Evolutionary conservation across 2,797 vertebrate genomes (phyloP), one percentile per base, ranked within the genome.

Genomic region (Orientallactaga sibirica): DNA sequence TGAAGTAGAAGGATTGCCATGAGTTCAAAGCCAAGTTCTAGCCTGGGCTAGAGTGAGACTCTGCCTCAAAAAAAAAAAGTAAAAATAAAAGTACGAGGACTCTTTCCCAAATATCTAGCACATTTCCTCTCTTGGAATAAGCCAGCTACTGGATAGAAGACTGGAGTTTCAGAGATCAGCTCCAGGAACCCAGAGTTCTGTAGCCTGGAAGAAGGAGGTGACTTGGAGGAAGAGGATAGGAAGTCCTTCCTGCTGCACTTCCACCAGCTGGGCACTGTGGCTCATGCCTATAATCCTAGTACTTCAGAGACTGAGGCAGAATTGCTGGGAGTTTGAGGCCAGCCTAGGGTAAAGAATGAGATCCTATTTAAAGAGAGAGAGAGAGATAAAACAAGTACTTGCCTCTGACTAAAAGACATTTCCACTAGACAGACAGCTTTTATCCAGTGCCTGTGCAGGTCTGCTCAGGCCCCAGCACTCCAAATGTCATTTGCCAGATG

Each of bases 171-270:
- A 2, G 41, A 77, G 29, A 70, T 9, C 3, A 55, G 15, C 19
- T 3, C 3, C 58, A 68, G 29, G 19, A 29, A 64, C 15, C 18
- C 15, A 15, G 74, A 19, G 10, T 43, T 82, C 14, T 37, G 4
- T 3, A 58, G 48, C 48, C 18, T 7, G 0, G 25, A 1, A 37
- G 37, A 41, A 48, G 2, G 16, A 3, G 4, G 29, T 66, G 2
- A 7, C 29, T 20, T 33, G 37, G 62, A 25, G 19, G 24, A 41
- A 7, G 70, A 25, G 52, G 68, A 14, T 4, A 33, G 14, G 66
- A 14, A 19, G 19, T 29, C 43, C 3, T 11, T 58, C 48, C 10
- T 55, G 81, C 6, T 55, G 29, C 16, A 20, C 4, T 22, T 20
- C 41, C 12, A 41, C 66, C 52, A 16, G 24, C 25, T 9, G 19